These are phyloP conservation scores for Oreochromis grahami DNA, from an alignment of 2,797 vertebrate genomes.

Conservation along the genomic window DNA sequence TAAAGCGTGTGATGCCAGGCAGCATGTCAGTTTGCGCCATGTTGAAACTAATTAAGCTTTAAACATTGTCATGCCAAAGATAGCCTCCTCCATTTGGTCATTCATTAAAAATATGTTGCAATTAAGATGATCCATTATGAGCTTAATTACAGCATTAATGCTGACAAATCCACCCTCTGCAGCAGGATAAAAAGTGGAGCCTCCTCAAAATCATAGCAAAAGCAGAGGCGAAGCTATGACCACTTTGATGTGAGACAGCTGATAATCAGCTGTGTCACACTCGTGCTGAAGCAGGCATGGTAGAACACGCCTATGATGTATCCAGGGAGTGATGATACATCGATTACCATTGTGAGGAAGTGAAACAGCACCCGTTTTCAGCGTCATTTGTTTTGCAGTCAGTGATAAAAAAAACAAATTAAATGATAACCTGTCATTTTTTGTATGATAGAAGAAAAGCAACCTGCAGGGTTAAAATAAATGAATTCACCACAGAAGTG, in stretches of 20 bases:
- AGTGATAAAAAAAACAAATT: accelerated
- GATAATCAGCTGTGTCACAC: neutral
- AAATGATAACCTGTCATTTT: slow-evolving; percentile 12
- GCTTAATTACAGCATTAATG: slow-evolving; percentile 53
- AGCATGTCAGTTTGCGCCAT: slow-evolving; percentile 37
- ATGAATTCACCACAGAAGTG: accelerated
- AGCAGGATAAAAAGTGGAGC: neutral
- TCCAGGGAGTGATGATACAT: neutral
- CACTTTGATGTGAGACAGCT: neutral
- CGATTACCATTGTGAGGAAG: neutral
- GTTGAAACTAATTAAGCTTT: slow-evolving; percentile 58
- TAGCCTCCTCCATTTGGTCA: slow-evolving; percentile 48
- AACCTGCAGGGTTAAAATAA: neutral
- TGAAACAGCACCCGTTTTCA: neutral
- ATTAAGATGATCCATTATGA: slow-evolving; percentile 61
- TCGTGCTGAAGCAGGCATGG: neutral
- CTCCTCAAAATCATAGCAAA: neutral
- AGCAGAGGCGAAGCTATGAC: neutral
- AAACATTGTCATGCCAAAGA: slow-evolving; percentile 47
- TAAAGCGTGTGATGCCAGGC: slow-evolving; percentile 22
- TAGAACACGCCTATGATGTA: neutral
- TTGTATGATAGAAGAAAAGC: neutral
- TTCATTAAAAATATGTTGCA: slow-evolving; percentile 64
- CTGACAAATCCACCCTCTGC: slow-evolving; percentile 37
- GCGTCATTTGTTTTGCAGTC: slow-evolving; percentile 10